phyloP scores from a whole-genome alignment of 2,888 invertebrate species.

The Belgica antarctica region DNA sequence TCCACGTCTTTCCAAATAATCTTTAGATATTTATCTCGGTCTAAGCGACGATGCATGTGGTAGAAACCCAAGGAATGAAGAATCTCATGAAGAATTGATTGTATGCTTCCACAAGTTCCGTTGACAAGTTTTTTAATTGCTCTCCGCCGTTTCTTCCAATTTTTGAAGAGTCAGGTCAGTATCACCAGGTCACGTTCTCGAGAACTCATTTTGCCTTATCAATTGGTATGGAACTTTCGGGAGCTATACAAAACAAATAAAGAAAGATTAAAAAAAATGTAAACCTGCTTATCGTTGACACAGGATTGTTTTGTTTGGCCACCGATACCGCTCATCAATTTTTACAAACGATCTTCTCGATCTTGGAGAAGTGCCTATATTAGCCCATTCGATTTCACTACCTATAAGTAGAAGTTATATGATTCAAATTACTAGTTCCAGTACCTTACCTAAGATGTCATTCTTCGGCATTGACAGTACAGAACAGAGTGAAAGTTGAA shows the following conservation, averaged over 20 bases:
- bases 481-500: too few relatives aligned
- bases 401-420: too few relatives aligned
- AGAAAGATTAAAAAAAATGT: neutral
- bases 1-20: conserved; percentile 70
- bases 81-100: conserved; percentile 73
- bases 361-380: too few relatives aligned
- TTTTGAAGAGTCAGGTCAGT: conserved; percentile 65
- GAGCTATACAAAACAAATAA: neutral
- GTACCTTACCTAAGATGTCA: too few relatives aligned
- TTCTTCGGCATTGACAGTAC: too few relatives aligned
- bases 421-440: too few relatives aligned
- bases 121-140: conserved; percentile 50
- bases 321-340: conserved; percentile 55
- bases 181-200: conserved; percentile 60
- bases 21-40: conserved; percentile 72
- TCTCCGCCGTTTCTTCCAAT: conserved; percentile 61
- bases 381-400: too few relatives aligned
- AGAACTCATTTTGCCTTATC: conserved; percentile 58
- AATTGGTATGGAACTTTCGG: conserved; percentile 49
- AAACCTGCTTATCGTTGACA: conserved; percentile 51
- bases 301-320: conserved; percentile 60
- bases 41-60: conserved; percentile 77
- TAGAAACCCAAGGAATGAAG: conserved; percentile 78
- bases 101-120: conserved; percentile 55
- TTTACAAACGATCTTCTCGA: neutral